Evolutionary conservation across 2,797 vertebrate genomes (phyloP), one percentile per base, ranked within the genome.

Genomic region (Leptatherina wallacei): DNA sequence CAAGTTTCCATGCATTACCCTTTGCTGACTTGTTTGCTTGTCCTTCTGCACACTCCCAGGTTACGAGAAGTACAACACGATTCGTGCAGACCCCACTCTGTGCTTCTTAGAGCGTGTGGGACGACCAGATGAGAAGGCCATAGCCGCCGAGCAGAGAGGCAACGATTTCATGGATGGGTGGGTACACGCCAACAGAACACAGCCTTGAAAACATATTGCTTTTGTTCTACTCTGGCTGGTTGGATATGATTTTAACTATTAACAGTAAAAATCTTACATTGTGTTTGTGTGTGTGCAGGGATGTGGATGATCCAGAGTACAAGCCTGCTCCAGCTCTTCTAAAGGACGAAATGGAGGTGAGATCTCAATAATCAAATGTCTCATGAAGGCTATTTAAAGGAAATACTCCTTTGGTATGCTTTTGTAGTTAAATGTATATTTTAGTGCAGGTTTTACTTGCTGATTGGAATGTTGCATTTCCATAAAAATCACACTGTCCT

Each of bases 51-150:
- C 27, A 0, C 58, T 81, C 35, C 0, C 80, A 99, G 98, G 98
- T 89, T 99, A 99, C 93, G 97, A 99, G 90, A 99, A 99, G 88
- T 99, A 99, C 84, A 99, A 99, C 94, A 99, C 97, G 24, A 95
- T 99, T 71, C 95, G 98, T 81, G 98, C 96, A 74, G 98, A 99
- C 88, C 95, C 97, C 1, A 94, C 95, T 0, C 90, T 99, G 61
- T 98, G 97, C 93, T 99, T 99, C 91, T 91, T 99, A 90, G 98
- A 99, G 69, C 94, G 97, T 6, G 98, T 96, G 65, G 98, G 98
- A 32, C 96, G 97, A 76, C 98, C 98, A 0, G 98, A 99, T 64
- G 98, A 99, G 58, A 99, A 99, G 90, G 98, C 98, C 65, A 98
- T 99, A 24, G 98, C 98, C 71, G 98, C 98, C 0, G 98, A 99